These are phyloP conservation scores for Hyles euphorbiae DNA, from an alignment of 1,140 invertebrate species.

Conservation along the genomic window DNA sequence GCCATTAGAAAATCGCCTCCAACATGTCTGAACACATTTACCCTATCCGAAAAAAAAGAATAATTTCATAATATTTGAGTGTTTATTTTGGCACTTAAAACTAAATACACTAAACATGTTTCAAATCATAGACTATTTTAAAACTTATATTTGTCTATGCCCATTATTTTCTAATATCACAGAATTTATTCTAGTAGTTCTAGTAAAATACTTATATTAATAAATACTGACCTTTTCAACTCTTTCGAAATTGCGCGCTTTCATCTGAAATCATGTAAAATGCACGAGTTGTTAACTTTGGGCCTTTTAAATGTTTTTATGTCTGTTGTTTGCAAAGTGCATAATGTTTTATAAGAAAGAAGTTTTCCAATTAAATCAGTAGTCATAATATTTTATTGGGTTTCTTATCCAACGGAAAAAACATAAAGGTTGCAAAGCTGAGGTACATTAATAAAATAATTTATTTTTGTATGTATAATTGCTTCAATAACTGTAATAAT, in stretches of 20 bases:
- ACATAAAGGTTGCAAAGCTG: too few relatives aligned
- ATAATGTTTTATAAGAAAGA: too few relatives aligned
- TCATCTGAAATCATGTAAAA: conserved; percentile 84
- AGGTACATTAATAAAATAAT: too few relatives aligned
- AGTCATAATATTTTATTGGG: too few relatives aligned
- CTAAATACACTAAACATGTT: conserved; percentile 15
- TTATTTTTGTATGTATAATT: too few relatives aligned
- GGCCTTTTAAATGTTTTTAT: too few relatives aligned
- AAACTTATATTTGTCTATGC: neutral
- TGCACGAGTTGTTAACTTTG: too few relatives aligned
- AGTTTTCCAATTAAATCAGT: too few relatives aligned
- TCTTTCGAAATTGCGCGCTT: conserved; percentile 95
- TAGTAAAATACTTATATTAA: conserved; percentile 2
- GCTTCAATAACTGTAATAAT: too few relatives aligned
- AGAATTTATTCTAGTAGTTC: conserved; percentile 19
- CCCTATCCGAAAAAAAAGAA: conserved; percentile 71
- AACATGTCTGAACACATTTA: conserved; percentile 77
- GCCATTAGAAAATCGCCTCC: conserved; percentile 80
- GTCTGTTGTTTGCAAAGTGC: too few relatives aligned
- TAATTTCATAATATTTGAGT: conserved; percentile 27
- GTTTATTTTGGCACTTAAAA: conserved; percentile 49
- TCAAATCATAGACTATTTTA: conserved; percentile 4
- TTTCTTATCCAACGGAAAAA: too few relatives aligned
- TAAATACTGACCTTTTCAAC: conserved; percentile 95
- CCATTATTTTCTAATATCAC: conserved; percentile 31